A percentile compares a stretch with the other conserved stretches of the same genome.
Evolutionary conservation across 1,140 invertebrate species (phyloP).

Genomic region (Leptinotarsa undecemlineata): DNA sequence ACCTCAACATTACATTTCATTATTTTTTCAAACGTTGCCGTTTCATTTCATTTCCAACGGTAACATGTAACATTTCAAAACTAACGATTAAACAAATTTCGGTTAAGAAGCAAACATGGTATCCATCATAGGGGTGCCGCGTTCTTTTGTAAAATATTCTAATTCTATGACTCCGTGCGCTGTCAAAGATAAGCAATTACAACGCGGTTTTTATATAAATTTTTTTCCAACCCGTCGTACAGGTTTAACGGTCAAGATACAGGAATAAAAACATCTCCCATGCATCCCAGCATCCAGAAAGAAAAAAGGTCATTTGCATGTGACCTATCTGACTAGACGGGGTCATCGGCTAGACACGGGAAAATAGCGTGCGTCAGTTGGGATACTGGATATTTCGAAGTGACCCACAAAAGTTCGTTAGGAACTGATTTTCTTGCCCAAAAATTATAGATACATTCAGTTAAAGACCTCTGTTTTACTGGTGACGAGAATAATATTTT

Average conservation of each 20-base stretch:
- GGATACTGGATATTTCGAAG: too few relatives aligned
- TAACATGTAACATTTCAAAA: background rate
- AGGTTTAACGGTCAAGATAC: conserved; percentile 27
- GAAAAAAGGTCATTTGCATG: conserved; percentile 2
- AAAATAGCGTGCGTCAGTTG: too few relatives aligned
- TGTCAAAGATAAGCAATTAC: conserved; percentile 1
- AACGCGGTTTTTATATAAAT: conserved; percentile 9
- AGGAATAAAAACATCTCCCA: background rate
- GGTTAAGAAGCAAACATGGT: background rate
- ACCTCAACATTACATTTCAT: too few relatives aligned
- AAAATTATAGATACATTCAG: too few relatives aligned
- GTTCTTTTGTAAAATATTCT: conserved; percentile 4
- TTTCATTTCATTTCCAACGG: background rate
- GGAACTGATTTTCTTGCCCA: too few relatives aligned
- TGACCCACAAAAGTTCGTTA: too few relatives aligned
- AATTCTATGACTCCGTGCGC: background rate
- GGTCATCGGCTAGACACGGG: background rate
- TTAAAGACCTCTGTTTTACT: too few relatives aligned
- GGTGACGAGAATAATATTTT: too few relatives aligned
- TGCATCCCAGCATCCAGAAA: conserved; percentile 12
- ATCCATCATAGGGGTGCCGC: background rate
- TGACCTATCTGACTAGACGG: conserved; percentile 5
- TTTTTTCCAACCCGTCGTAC: conserved; percentile 14
- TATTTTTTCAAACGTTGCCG: too few relatives aligned
- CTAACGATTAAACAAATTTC: conserved; percentile 3